A percentile compares a stretch with the other conserved stretches of the same genome.
Evolutionary conservation across 2,113 vertebrate genomes (phyloP).

Genomic region (Ellobius talpinus): DNA sequence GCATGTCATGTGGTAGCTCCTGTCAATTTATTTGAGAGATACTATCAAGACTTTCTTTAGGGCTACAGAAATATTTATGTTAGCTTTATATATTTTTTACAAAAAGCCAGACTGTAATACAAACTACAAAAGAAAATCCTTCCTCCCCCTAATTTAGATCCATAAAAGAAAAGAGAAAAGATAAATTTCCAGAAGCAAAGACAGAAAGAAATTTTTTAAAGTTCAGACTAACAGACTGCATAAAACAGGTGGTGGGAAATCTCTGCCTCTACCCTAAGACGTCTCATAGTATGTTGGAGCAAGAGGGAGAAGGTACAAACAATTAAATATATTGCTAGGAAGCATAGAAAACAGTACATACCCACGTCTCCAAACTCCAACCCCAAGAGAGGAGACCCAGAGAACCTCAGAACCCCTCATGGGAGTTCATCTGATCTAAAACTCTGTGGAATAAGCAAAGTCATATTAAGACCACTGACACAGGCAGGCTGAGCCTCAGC

Average conservation of each 20-base stretch:
- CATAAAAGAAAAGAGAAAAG: not conserved
- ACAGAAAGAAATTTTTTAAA: not conserved
- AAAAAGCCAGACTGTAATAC: not conserved
- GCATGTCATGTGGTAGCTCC: not conserved
- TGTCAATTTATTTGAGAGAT: constrained; percentile 9
- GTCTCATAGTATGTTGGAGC: not conserved
- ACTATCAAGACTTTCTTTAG: not conserved
- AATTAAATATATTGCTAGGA: not conserved
- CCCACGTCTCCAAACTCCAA: not conserved
- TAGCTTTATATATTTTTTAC: not conserved
- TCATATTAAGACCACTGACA: not conserved
- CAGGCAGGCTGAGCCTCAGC: not conserved
- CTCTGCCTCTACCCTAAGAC: not conserved
- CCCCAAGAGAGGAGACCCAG: not conserved
- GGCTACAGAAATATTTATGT: not conserved
- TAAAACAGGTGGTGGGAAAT: not conserved
- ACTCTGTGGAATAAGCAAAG: not conserved
- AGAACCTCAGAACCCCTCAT: not conserved
- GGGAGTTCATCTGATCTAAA: not conserved
- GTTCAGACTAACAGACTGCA: not conserved
- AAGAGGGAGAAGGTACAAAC: not conserved
- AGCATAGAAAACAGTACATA: not conserved
- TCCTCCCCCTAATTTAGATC: not conserved
- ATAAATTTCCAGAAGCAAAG: not conserved
- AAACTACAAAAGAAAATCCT: not conserved